These are phyloP conservation scores for Scolopax rusticola DNA, from an alignment of 2,797 vertebrate genomes.

Conservation along the genomic window DNA sequence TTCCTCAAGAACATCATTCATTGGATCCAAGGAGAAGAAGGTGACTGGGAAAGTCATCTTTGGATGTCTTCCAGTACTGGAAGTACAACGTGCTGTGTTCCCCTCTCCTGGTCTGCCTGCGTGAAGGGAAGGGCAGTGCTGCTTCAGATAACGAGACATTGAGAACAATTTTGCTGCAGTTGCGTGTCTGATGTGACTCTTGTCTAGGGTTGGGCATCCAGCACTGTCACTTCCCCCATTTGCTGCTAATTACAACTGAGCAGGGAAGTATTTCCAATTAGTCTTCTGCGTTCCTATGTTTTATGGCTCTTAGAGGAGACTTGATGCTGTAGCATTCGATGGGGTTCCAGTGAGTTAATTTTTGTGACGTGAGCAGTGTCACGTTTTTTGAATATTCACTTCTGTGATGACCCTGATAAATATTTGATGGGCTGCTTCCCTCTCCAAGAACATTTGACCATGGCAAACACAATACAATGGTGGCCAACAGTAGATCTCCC, in stretches of 20 bases:
- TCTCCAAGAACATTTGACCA: background rate
- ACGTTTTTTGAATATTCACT: background rate
- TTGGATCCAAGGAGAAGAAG: background rate
- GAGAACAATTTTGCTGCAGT: background rate
- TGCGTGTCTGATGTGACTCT: background rate
- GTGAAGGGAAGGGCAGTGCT: background rate
- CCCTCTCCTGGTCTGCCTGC: background rate
- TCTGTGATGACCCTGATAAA: background rate
- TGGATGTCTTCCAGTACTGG: background rate
- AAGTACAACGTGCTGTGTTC: background rate
- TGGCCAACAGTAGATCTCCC: background rate
- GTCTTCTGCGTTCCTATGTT: rapidly evolving
- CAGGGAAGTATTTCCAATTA: background rate
- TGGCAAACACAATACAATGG: background rate
- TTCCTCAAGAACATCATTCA: background rate
- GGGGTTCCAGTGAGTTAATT: background rate
- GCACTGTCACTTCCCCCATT: background rate
- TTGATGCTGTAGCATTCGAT: rapidly evolving
- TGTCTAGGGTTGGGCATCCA: background rate
- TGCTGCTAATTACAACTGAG: background rate
- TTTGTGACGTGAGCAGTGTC: background rate
- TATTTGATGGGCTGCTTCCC: background rate
- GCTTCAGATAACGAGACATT: background rate
- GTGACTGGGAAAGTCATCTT: background rate
- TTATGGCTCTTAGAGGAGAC: background rate